Evolutionary conservation across 2,888 invertebrate species (phyloP).

Genomic region (Blomia tropicalis): DNA sequence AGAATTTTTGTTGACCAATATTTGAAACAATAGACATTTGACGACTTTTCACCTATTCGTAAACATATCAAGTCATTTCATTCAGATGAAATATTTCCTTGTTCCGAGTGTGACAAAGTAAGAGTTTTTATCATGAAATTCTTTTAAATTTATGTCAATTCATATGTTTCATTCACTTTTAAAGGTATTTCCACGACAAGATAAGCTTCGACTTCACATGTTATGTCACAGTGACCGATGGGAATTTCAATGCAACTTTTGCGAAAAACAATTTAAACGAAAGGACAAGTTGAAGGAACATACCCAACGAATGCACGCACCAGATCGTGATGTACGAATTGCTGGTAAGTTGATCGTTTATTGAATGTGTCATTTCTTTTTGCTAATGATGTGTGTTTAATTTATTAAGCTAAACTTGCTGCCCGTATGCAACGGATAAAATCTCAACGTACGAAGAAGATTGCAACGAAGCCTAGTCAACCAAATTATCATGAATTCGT

Average conservation of each 20-base stretch:
- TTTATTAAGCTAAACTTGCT: constrained; percentile 19
- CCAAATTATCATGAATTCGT: constrained; percentile 54
- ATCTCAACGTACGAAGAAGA: constrained; percentile 24
- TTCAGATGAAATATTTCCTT: constrained; percentile 49
- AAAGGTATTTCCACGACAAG: constrained; percentile 48
- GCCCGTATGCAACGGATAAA: constrained; percentile 20
- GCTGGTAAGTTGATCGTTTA: constrained; percentile 22
- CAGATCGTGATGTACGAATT: constrained; percentile 34
- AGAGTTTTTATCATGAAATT: background rate
- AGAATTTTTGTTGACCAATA: constrained; percentile 17
- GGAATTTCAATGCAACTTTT: constrained; percentile 56
- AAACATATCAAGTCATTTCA: constrained; percentile 60
- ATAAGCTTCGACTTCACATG: constrained; percentile 55
- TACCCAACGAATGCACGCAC: constrained; percentile 50
- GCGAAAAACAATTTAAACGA: constrained; percentile 59
- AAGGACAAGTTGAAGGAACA: constrained; percentile 59
- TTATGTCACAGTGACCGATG: constrained; percentile 39
- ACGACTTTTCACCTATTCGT: constrained; percentile 50
- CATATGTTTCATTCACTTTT: background rate
- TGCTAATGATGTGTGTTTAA: background rate
- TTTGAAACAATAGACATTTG: constrained; percentile 41
- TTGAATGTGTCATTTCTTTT: background rate
- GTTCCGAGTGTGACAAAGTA: constrained; percentile 48
- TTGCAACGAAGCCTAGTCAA: constrained; percentile 38
- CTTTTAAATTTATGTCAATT: background rate